A percentile compares a stretch with the other conserved stretches of the same genome.
phyloP scores from a whole-genome alignment of 2,888 invertebrate genomes.

The Punctoribates punctum region DNA sequence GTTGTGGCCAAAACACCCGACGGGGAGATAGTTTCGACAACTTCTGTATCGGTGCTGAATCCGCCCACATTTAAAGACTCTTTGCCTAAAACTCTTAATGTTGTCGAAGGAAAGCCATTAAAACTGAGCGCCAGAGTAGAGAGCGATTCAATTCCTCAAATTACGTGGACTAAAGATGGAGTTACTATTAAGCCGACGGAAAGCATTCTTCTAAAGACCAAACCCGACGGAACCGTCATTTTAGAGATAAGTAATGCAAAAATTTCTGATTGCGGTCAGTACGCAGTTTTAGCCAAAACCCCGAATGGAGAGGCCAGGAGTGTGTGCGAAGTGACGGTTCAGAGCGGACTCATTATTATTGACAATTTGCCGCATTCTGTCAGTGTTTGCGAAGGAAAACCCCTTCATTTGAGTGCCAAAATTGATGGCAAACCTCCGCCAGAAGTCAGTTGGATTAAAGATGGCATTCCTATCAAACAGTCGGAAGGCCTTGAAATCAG shows the following conservation, averaged over 20 bases:
- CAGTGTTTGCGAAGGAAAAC: conserved; percentile 68
- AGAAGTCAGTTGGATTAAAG: conserved; percentile 54
- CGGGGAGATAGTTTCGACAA: conserved; percentile 40
- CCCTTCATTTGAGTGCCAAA: conserved; percentile 69
- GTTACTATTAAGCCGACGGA: conserved; percentile 61
- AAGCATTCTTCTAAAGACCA: conserved; percentile 57
- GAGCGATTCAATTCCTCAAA: conserved; percentile 77
- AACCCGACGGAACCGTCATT: conserved; percentile 70
- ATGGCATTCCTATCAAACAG: conserved; percentile 60
- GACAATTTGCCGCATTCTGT: conserved; percentile 51
- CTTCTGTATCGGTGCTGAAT: conserved; percentile 40
- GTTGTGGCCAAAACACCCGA: conserved; percentile 42
- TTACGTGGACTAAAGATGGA: conserved; percentile 68
- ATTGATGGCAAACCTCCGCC: conserved; percentile 54
- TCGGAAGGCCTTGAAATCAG: conserved; percentile 52
- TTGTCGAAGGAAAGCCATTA: conserved; percentile 69
- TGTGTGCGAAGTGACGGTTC: conserved; percentile 31
- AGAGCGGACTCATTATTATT: conserved; percentile 47
- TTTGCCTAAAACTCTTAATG: conserved; percentile 48
- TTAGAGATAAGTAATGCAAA: conserved; percentile 59
- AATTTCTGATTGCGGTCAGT: conserved; percentile 75
- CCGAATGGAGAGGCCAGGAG: conserved; percentile 60
- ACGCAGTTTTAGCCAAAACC: conserved; percentile 71
- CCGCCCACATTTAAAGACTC: conserved; percentile 27
- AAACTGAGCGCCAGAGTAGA: conserved; percentile 70